A percentile compares a stretch with the other conserved stretches of the same genome.
Evolutionary conservation across 2,888 invertebrate genomes (phyloP).

Genomic region (Carcina quercana): DNA sequence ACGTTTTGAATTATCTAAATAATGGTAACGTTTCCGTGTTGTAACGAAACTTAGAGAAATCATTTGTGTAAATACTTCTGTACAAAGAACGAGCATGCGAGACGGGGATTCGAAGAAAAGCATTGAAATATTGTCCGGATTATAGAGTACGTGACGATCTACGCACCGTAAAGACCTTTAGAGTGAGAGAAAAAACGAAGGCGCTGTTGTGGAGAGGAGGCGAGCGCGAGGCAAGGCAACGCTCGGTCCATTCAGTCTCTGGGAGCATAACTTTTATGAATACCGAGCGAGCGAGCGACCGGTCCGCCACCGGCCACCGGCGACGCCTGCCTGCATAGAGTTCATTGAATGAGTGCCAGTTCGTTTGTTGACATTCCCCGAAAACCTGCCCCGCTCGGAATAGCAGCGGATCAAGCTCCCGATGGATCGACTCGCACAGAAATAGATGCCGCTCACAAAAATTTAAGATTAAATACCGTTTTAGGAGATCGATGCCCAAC

Average conservation of each 20-base stretch:
- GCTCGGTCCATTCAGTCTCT: slow-evolving; percentile 48
- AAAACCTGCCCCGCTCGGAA: slow-evolving; percentile 71
- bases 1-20: too few relatives aligned
- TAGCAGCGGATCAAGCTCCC: slow-evolving; percentile 55
- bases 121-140: slow-evolving; percentile 35
- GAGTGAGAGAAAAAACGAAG: slow-evolving; percentile 29
- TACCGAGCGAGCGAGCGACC: slow-evolving; percentile 59
- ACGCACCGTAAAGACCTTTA: slow-evolving; percentile 31
- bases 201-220: slow-evolving; percentile 19
- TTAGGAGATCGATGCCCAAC: slow-evolving; percentile 53
- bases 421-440: slow-evolving; percentile 60
- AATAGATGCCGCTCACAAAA: slow-evolving; percentile 56
- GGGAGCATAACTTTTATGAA: slow-evolving; percentile 69
- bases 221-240: slow-evolving; percentile 14
- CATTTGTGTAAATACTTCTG: background rate
- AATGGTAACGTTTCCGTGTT: too few relatives aligned
- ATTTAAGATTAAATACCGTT: slow-evolving; percentile 55
- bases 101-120: slow-evolving; percentile 19
- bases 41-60: background rate
- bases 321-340: slow-evolving; percentile 52
- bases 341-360: slow-evolving; percentile 69
- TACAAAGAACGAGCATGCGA: background rate
- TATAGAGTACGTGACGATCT: slow-evolving; percentile 42
- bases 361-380: slow-evolving; percentile 74
- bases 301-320: slow-evolving; percentile 45